Conservation (phyloP, 2,797 vertebrate species). For the Nothura maculosa region DNA sequence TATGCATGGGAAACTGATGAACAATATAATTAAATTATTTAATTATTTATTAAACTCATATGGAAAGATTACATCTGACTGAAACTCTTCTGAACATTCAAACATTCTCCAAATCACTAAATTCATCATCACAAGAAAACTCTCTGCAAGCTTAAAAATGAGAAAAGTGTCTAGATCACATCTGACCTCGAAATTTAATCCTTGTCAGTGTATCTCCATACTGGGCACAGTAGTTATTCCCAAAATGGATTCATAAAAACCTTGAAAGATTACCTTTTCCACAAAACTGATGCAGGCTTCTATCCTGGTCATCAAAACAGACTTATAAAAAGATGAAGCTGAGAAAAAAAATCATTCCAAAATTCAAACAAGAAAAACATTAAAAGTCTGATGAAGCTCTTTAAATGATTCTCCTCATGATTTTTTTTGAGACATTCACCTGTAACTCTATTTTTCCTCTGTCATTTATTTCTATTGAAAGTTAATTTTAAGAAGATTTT, state of each 20-base stretch:
- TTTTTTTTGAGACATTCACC: neutral
- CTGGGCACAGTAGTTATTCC: neutral
- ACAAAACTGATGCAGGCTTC: neutral
- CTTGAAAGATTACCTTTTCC: neutral
- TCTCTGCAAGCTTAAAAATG: neutral
- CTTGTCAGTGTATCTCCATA: neutral
- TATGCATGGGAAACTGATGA: neutral
- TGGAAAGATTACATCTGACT: neutral
- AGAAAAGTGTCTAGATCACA: neutral
- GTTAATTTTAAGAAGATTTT: neutral
- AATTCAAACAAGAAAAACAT: neutral
- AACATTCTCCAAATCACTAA: neutral
- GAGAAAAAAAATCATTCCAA: neutral
- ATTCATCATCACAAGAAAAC: neutral
- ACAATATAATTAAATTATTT: constrained; percentile 25
- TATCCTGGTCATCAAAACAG: neutral
- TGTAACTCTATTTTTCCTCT: neutral
- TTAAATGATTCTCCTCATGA: fast-evolving
- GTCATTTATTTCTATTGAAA: neutral
- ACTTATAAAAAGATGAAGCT: neutral
- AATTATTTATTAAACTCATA: constrained; percentile 50
- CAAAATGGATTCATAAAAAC: neutral
- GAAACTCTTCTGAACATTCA: neutral
- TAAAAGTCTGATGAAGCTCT: neutral
- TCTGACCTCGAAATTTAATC: neutral